Conservation (phyloP, 2,888 invertebrate genomes). For the Heliconius ismenius region DNA sequence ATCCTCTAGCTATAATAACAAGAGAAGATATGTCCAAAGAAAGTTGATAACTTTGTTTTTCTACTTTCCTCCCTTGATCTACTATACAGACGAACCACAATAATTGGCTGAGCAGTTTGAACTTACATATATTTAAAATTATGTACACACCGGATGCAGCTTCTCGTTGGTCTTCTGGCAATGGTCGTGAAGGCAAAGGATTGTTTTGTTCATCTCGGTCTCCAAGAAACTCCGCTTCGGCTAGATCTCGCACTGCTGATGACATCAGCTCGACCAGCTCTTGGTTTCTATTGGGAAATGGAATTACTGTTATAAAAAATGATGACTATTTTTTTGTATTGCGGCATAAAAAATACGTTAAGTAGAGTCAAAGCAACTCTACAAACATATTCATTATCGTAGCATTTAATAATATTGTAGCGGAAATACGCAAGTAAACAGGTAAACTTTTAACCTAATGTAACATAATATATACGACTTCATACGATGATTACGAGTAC, state of each 20-base stretch:
- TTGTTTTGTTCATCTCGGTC: slow-evolving; percentile 92
- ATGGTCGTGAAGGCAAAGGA: slow-evolving; percentile 88
- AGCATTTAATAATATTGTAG: background rate
- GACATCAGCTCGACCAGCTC: slow-evolving; percentile 95
- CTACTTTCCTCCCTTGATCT: too few relatives aligned
- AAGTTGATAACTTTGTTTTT: too few relatives aligned
- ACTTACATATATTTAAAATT: too few relatives aligned
- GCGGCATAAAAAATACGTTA: background rate
- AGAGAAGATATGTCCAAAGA: too few relatives aligned
- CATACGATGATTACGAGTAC: background rate
- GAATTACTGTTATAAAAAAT: background rate
- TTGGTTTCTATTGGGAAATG: slow-evolving; percentile 78
- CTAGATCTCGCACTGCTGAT: slow-evolving; percentile 92
- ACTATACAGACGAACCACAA: too few relatives aligned
- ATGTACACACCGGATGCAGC: slow-evolving; percentile 59
- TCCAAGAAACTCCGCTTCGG: slow-evolving; percentile 94
- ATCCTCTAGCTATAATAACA: too few relatives aligned
- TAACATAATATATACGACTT: background rate
- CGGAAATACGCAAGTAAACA: background rate
- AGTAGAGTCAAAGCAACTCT: background rate
- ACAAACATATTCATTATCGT: background rate
- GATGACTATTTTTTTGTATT: background rate
- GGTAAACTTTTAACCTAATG: background rate
- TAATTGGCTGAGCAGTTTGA: too few relatives aligned
- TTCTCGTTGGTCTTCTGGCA: slow-evolving; percentile 68